Conservation (phyloP, 2,113 vertebrate genomes). For the Connochaetes taurinus region DNA sequence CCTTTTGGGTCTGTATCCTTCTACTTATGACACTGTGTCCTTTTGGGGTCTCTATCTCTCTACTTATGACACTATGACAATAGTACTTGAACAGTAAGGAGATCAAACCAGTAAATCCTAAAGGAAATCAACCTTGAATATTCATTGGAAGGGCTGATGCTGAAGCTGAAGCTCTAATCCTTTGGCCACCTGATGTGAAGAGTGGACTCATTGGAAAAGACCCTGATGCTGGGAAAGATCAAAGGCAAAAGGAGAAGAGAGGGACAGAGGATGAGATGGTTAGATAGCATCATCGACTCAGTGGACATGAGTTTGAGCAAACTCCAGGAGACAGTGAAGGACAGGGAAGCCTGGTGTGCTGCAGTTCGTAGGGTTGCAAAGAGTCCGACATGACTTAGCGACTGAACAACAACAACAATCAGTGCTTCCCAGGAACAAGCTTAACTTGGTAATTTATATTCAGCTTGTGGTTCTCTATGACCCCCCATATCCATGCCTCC, state of each 20-base stretch:
- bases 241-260: neutral
- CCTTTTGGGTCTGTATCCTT: neutral
- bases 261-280: neutral
- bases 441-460: neutral
- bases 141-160: neutral
- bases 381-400: rapidly evolving
- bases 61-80: neutral
- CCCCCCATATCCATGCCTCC: neutral
- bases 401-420: neutral
- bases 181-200: neutral
- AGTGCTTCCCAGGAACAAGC: neutral
- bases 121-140: neutral
- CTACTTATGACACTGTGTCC: neutral
- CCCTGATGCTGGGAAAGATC: neutral
- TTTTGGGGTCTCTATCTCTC: neutral
- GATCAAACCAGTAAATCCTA: neutral
- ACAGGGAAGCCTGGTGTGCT: neutral
- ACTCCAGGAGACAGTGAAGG: neutral
- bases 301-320: neutral
- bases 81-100: neutral
- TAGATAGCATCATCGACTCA: neutral
- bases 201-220: neutral
- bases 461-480: neutral
- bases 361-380: neutral
- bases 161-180: neutral